Percentiles rank a stretch among this genome's conserved stretches.
phyloP scores from a whole-genome alignment of 2,888 invertebrate genomes.

The Trichacis sp. region DNA sequence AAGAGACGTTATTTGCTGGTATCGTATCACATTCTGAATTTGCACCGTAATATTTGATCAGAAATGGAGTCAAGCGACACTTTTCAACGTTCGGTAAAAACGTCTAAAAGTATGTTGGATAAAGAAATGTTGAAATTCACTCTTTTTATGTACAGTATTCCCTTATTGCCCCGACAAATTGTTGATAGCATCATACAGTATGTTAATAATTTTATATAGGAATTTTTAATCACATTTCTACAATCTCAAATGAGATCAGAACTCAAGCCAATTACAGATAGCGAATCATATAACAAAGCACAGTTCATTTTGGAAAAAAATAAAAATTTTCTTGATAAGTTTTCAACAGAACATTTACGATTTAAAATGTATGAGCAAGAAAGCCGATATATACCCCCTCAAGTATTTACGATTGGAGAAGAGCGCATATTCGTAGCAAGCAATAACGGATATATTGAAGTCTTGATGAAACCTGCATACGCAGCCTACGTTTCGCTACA shows the following conservation, averaged over 20 bases:
- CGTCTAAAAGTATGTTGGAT: no score
- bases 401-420: constrained; percentile 33
- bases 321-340: constrained; percentile 28
- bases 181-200: constrained; percentile 16
- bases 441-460: constrained; percentile 11
- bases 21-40: no score
- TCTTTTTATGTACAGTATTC: constrained; percentile 24
- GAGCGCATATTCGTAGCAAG: constrained; percentile 5
- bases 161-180: constrained; percentile 25
- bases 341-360: constrained; percentile 28
- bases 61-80: no score
- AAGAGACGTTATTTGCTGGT: no score
- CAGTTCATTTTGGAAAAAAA: constrained; percentile 28
- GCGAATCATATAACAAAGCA: not conserved
- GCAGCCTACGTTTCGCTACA: constrained; percentile 28
- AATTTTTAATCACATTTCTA: constrained; percentile 18
- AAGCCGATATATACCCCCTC: constrained; percentile 27
- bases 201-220: constrained; percentile 23
- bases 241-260: constrained; percentile 15
- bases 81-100: no score
- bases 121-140: constrained; percentile 29
- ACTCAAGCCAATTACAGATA: not conserved
- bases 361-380: constrained; percentile 25
- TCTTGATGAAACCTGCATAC: constrained; percentile 19
- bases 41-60: no score